phyloP scores from a whole-genome alignment of 1,140 invertebrate genomes.

The Propsilocerus akamusi region DNA sequence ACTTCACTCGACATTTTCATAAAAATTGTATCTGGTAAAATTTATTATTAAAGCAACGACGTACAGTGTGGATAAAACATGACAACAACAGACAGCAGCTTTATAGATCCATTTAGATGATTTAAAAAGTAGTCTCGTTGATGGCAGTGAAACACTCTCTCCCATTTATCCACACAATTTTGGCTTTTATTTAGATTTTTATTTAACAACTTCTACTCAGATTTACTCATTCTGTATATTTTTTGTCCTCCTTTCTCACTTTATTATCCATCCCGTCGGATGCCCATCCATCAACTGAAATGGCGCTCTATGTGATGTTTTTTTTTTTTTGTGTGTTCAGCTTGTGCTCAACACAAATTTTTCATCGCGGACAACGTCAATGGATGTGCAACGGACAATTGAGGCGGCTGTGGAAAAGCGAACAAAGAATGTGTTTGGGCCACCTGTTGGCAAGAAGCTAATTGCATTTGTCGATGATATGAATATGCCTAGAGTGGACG shows the following conservation, averaged over 20 bases:
- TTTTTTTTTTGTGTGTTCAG: slow-evolving; percentile 25
- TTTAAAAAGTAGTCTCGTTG: too few relatives aligned
- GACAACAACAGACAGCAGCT: too few relatives aligned
- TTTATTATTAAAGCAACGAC: too few relatives aligned
- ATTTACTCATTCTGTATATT: too few relatives aligned
- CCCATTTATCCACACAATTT: too few relatives aligned
- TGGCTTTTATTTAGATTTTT: too few relatives aligned
- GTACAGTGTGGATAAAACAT: too few relatives aligned
- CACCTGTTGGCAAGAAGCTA: slow-evolving; percentile 67
- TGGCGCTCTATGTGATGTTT: neutral
- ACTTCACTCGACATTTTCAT: too few relatives aligned
- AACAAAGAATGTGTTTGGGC: slow-evolving; percentile 76
- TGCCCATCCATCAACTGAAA: neutral
- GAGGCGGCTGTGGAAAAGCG: slow-evolving; percentile 75
- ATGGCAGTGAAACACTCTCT: too few relatives aligned
- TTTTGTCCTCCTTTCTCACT: neutral
- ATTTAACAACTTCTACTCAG: too few relatives aligned
- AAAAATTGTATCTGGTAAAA: too few relatives aligned
- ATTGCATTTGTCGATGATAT: slow-evolving; percentile 84
- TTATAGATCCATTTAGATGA: too few relatives aligned
- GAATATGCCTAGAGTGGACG: slow-evolving; percentile 74
- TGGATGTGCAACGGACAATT: slow-evolving; percentile 72
- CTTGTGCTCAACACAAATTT: slow-evolving; percentile 69
- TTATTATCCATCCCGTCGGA: neutral
- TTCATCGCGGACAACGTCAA: slow-evolving; percentile 70